Evolutionary conservation across 2,113 vertebrate genomes (phyloP).

Genomic region (Apus apus): DNA sequence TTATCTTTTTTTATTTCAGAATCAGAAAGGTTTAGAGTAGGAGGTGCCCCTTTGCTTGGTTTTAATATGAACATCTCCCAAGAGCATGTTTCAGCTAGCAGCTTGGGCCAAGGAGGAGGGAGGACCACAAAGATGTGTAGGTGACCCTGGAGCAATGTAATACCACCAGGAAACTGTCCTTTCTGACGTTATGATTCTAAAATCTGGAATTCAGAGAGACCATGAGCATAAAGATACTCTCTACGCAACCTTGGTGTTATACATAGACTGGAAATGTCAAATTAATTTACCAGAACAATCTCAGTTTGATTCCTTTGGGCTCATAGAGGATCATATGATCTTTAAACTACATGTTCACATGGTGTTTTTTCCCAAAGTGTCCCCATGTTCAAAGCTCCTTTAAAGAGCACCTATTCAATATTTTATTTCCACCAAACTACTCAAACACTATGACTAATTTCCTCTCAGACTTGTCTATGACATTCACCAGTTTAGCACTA

Average conservation of each 20-base stretch:
- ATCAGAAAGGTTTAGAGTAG: background rate
- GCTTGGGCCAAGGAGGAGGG: background rate
- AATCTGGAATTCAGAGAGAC: background rate
- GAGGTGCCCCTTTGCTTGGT: background rate
- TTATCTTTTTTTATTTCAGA: background rate
- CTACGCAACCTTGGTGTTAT: background rate
- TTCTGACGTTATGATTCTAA: background rate
- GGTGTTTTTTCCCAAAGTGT: background rate
- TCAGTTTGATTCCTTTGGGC: background rate
- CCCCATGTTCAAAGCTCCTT: background rate
- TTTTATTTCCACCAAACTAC: background rate
- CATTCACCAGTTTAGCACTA: background rate
- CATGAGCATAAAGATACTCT: background rate
- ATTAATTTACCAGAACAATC: background rate
- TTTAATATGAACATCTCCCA: background rate
- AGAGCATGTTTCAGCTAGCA: background rate
- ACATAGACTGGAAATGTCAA: background rate
- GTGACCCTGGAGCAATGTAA: background rate
- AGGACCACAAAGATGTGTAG: background rate
- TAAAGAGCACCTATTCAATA: background rate
- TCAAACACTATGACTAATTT: constrained; percentile 37
- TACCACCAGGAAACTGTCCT: background rate
- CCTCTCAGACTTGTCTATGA: background rate
- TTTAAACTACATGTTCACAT: background rate
- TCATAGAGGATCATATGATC: background rate